Percentiles rank a stretch among this genome's conserved stretches.
Evolutionary conservation across 92 coral and sea anemone genomes (phyloP).

Genomic region (Palythoa heliodiscus): DNA sequence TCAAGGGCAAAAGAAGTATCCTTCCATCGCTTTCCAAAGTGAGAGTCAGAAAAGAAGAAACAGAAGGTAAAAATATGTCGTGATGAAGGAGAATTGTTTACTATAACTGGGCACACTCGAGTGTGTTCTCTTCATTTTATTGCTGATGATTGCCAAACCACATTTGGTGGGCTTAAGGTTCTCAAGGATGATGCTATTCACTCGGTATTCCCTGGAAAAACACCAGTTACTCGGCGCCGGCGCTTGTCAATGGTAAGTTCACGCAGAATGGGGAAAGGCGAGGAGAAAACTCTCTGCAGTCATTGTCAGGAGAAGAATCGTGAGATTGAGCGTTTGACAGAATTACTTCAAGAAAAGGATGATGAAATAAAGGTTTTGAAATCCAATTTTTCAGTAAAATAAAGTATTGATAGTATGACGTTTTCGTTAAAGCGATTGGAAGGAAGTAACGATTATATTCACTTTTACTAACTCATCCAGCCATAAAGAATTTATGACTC

Average conservation of each 20-base stretch:
- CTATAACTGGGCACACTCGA: slow-evolving; percentile 40
- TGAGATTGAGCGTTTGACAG: neutral
- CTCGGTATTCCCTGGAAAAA: slow-evolving; percentile 28
- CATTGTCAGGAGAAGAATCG: neutral
- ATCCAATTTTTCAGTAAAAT: slow-evolving; percentile 2
- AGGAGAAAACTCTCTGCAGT: neutral
- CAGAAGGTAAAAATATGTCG: slow-evolving; percentile 22
- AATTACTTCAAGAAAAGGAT: neutral
- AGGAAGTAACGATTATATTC: too few species aligned
- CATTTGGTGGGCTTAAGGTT: slow-evolving; percentile 30
- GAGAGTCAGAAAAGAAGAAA: slow-evolving; percentile 16
- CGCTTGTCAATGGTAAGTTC: slow-evolving; percentile 1
- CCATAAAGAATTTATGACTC: too few species aligned
- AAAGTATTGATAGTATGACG: slow-evolving; percentile 1
- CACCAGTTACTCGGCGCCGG: slow-evolving; percentile 21
- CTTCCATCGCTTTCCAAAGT: neutral
- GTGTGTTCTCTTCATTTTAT: slow-evolving; percentile 49
- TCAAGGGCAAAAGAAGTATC: neutral
- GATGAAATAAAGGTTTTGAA: neutral
- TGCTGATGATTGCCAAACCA: slow-evolving; percentile 4
- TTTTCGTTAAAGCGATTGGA: too few species aligned
- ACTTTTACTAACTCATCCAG: too few species aligned
- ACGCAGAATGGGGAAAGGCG: neutral
- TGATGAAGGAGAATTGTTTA: slow-evolving; percentile 39
- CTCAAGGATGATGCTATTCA: slow-evolving; percentile 15